Base-by-base conservation (phyloP, 2,888 invertebrate species). In the Tillus elongatus region DNA sequence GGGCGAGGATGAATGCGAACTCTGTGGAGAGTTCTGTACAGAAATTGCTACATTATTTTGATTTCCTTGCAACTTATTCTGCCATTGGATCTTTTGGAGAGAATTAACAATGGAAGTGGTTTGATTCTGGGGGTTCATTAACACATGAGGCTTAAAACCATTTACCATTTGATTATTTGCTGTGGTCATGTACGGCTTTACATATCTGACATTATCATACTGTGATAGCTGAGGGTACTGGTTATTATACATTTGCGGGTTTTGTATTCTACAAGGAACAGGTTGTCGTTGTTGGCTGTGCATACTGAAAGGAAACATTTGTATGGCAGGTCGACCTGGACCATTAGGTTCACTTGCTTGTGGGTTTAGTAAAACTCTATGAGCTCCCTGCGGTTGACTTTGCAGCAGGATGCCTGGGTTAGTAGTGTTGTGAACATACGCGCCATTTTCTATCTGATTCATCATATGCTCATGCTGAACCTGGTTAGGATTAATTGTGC, bases 1-100 rank as follows among this genome's bases (percentile, higher is more conserved):
- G 72, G 75, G 74, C 75, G 75, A 3, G 73, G 73, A n/a, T n/a
- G n/a, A n/a, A n/a, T n/a, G n/a, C n/a, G n/a, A n/a, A 6, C 6
- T 8, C 24, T 6, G 6, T 19, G 40, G 43, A 46, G 37, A 54
- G 28, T 47, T 56, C 54, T 48, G 54, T 49, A 46, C 59, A 51
- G 39, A 54, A 55, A 44, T 52, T 37, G 30, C 54, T 51, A 52
- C 51, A 53, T 51, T 53, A 42, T 42, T 51, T 51, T 41, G 58
- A 45, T 49, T 58, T 54, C 38, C 40, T 51, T 57, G 40, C 47
- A 46, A 41, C 30, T 47, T 45, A 30, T 45, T 43, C 13, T 49
- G 72, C 51, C 73, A 73, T 43, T 73, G 72, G 42, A 73, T 66
- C 53, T 72, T 73, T 44, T 73, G 72, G 45, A 72, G 72, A n/a